phyloP scores from a whole-genome alignment of 2,888 invertebrate species.

The Erebia aethiops region DNA sequence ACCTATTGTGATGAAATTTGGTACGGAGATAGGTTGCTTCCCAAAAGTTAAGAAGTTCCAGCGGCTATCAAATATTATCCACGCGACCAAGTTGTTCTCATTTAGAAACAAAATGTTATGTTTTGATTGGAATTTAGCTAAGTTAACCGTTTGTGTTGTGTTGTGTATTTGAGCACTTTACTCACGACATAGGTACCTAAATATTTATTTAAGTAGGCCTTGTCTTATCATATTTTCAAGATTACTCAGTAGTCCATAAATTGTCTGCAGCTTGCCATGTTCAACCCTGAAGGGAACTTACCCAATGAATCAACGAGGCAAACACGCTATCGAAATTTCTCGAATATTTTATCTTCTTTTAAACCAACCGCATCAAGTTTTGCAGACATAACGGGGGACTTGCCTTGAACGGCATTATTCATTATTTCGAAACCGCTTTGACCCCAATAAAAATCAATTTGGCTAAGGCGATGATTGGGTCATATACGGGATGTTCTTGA shows the following conservation, averaged over 20 bases:
- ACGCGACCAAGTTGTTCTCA: no score
- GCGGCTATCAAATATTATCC: no score
- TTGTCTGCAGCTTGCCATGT: slow-evolving; percentile 28
- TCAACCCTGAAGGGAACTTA: slow-evolving; percentile 33
- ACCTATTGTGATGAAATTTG: no score
- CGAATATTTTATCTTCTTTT: slow-evolving; percentile 63
- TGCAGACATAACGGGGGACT: slow-evolving; percentile 63
- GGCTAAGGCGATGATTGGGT: slow-evolving; percentile 21
- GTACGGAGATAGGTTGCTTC: no score
- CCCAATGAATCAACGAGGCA: slow-evolving; percentile 45
- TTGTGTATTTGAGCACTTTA: background rate
- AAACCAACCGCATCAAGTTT: slow-evolving; percentile 60
- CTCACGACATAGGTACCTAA: background rate
- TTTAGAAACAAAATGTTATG: no score
- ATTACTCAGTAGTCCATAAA: slow-evolving; percentile 21
- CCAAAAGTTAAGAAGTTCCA: no score
- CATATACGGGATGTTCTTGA: slow-evolving; percentile 17
- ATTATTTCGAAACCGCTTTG: slow-evolving; percentile 63
- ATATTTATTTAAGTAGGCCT: slow-evolving; percentile 6
- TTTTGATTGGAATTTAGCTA: no score
- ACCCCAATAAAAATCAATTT: slow-evolving; percentile 51
- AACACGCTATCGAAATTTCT: slow-evolving; percentile 57
- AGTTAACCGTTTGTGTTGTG: background rate
- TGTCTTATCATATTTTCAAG: slow-evolving; percentile 19
- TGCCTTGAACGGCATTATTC: slow-evolving; percentile 52